phyloP scores from a whole-genome alignment of 2,888 invertebrate species.

The Drosophila birchii region DNA sequence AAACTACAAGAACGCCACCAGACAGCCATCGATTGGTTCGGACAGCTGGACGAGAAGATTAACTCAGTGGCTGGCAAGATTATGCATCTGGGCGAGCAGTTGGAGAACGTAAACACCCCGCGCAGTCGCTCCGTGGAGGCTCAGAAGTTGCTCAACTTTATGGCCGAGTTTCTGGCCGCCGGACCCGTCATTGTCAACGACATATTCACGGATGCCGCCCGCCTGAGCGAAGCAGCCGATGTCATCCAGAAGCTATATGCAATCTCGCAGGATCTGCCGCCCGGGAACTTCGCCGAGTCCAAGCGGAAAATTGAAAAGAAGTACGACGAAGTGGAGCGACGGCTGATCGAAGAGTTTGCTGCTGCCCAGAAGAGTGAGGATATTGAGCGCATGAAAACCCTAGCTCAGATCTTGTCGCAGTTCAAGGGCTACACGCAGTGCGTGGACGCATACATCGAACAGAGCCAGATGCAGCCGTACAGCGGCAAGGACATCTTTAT shows the following conservation, averaged over 20 bases:
- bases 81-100: slow-evolving; percentile 98
- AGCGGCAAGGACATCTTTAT: slow-evolving; percentile 95
- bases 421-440: slow-evolving; percentile 99
- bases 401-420: slow-evolving; percentile 95
- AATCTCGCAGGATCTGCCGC: slow-evolving; percentile 97
- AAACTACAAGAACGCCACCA: slow-evolving; percentile 94
- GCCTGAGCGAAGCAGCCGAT: slow-evolving; percentile 96
- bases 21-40: slow-evolving; percentile 94
- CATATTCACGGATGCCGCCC: slow-evolving; percentile 92
- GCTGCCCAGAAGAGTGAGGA: slow-evolving; percentile 94
- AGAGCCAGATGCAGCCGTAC: slow-evolving; percentile 96
- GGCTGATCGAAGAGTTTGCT: slow-evolving; percentile 97
- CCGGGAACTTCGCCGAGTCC: slow-evolving; percentile 93
- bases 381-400: slow-evolving; percentile 94
- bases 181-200: slow-evolving; percentile 92
- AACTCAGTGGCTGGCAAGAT: slow-evolving; percentile 99
- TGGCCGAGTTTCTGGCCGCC: slow-evolving; percentile 95
- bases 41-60: slow-evolving; percentile 97
- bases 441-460: slow-evolving; percentile 98
- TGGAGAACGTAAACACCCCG: slow-evolving; percentile 98
- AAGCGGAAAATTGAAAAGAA: slow-evolving; percentile 94
- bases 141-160: slow-evolving; percentile 94
- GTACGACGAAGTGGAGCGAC: slow-evolving; percentile 95
- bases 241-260: slow-evolving; percentile 98
- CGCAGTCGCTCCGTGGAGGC: slow-evolving; percentile 97